Percentiles rank a stretch among this genome's conserved stretches.
Conservation (phyloP, 2,113 vertebrate species). For the Macroglossus sobrinus region DNA sequence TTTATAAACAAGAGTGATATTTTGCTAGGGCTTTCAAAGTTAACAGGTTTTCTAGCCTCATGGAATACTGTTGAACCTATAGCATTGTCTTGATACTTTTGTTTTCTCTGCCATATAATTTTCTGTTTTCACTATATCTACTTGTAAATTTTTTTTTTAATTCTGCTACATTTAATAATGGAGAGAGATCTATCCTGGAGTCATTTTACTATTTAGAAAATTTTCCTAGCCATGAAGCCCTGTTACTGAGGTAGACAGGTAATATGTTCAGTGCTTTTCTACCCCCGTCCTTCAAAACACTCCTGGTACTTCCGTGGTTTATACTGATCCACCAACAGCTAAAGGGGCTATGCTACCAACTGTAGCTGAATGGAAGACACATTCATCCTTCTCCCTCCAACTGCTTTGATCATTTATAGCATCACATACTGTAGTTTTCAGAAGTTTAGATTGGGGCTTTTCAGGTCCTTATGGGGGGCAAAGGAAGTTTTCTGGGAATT, state of each 20-base stretch:
- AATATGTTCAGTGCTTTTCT: constrained; percentile 49
- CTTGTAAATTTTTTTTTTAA: constrained; percentile 66
- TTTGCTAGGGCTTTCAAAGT: constrained; percentile 85
- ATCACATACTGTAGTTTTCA: constrained; percentile 67
- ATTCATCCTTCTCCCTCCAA: constrained; percentile 34
- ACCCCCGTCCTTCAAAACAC: constrained; percentile 51
- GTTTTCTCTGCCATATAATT: constrained; percentile 77
- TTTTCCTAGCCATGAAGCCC: constrained; percentile 73
- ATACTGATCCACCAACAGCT: constrained; percentile 67
- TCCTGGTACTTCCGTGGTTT: constrained; percentile 72
- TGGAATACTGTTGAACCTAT: constrained; percentile 78
- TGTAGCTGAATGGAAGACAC: constrained; percentile 48
- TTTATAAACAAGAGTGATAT: constrained; percentile 82
- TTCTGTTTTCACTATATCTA: constrained; percentile 75
- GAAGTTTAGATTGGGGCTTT: constrained; percentile 71
- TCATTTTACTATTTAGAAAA: constrained; percentile 78
- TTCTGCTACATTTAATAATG: constrained; percentile 67
- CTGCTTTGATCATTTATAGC: constrained; percentile 53
- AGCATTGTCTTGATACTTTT: constrained; percentile 78
- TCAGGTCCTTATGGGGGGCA: constrained; percentile 50
- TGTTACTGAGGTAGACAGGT: constrained; percentile 53
- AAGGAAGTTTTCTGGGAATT: constrained; percentile 60
- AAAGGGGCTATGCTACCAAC: constrained; percentile 20
- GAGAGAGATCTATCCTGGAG: constrained; percentile 60
- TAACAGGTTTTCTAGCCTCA: constrained; percentile 84